Evolutionary conservation across 2,113 vertebrate genomes (phyloP), one percentile per base, ranked within the genome.

Genomic region (Setophaga petechia): DNA sequence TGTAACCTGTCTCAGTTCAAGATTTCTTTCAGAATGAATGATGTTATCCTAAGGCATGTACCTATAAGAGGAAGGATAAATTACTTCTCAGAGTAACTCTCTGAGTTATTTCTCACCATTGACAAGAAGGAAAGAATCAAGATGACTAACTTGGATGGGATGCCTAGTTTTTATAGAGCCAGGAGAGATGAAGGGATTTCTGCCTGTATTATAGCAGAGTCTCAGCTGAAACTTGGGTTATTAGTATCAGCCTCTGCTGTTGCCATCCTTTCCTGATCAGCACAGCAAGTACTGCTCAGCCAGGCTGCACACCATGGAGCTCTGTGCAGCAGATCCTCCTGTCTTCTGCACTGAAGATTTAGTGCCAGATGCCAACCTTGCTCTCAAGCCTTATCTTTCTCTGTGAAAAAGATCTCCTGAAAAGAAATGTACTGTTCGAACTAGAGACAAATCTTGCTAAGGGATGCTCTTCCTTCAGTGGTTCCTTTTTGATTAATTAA

Each of bases 251-350:
- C 16, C 8, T 74, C 72, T 33, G 21, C 41, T 51, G 18, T 24
- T 43, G 35, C 21, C 7, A 7, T 77, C 16, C 33, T 73, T 79
- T 83, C 33, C 47, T 81, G 55, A 52, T 46, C 51, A 3, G 0
- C 16, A 14, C 4, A 24, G 20, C n/a, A 68, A 78, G 27, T 8
- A 28, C n/a, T 65, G 17, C 25, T 65, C 73, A 86, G 73, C 51
- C 49, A 83, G n/a, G 6, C 37, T 57, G 62, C 33, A 27, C 0
- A 3, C 11, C 0, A 0, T 31, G 10, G 28, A 84, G n/a, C 35
- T 78, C 31, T 33, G n/a, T 37, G 41, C n/a, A 52, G 39, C 33
- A 61, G 28, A 47, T 18, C 33, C 68, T 47, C 33, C 22, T 44
- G 2, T 47, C 49, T 76, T 54, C 39, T 68, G 28, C 27, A 46